phyloP scores from a whole-genome alignment of 2,888 invertebrate genomes.

The Troglohyphantes excavatus region DNA sequence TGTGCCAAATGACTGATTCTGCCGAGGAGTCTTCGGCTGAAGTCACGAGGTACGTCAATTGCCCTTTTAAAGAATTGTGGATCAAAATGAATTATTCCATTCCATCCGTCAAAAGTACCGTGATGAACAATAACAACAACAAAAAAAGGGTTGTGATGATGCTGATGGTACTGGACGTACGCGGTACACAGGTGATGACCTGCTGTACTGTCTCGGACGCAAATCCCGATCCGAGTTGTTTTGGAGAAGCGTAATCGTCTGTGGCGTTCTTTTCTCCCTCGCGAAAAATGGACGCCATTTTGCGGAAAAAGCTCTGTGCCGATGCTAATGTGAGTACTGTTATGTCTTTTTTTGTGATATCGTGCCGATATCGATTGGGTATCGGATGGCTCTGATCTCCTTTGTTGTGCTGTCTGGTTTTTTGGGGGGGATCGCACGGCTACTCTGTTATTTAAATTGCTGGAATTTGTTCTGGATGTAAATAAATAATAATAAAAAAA shows the following conservation, averaged over 20 bases:
- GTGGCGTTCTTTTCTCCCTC: slow-evolving; percentile 41
- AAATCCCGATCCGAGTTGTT: slow-evolving; percentile 16
- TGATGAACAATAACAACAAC: too few relatives aligned
- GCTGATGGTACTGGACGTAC: background rate
- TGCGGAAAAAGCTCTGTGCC: background rate
- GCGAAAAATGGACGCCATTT: background rate
- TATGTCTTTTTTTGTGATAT: slow-evolving; percentile 49
- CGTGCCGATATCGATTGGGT: slow-evolving; percentile 47
- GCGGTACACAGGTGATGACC: slow-evolving; percentile 2
- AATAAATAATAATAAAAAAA: slow-evolving; percentile 1
- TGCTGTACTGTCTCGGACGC: slow-evolving; percentile 9
- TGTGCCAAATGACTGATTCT: slow-evolving; percentile 65
- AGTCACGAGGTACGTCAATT: slow-evolving; percentile 68
- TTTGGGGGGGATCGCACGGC: background rate
- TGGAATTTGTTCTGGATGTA: slow-evolving; percentile 31
- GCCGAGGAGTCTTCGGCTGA: slow-evolving; percentile 36
- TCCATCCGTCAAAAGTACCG: slow-evolving; percentile 27
- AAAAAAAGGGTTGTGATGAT: slow-evolving; percentile 26
- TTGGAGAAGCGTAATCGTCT: slow-evolving; percentile 34
- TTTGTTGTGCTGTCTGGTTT: background rate
- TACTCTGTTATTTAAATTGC: slow-evolving; percentile 48
- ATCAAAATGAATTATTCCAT: slow-evolving; percentile 67
- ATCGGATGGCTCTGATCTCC: background rate
- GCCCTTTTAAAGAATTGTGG: slow-evolving; percentile 72
- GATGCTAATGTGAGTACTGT: slow-evolving; percentile 74